These are phyloP conservation scores for Phenganax stokvisi DNA, from an alignment of 92 coral and sea anemone genomes.

Conservation along the genomic window DNA sequence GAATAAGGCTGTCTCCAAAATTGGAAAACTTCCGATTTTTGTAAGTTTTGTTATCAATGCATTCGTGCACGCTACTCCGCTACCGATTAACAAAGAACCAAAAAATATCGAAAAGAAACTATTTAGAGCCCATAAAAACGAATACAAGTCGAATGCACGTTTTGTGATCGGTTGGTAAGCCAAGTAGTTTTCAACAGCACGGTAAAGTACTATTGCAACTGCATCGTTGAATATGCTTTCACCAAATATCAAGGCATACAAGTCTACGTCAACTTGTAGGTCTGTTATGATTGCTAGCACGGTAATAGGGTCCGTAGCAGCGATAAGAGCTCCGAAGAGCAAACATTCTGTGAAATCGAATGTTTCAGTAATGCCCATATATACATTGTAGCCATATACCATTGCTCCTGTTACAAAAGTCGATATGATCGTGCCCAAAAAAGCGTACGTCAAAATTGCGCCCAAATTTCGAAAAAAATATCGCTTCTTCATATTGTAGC, in stretches of 20 bases:
- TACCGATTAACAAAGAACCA: slow-evolving; percentile 85
- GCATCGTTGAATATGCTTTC: slow-evolving; percentile 96
- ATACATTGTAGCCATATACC: slow-evolving; percentile 73
- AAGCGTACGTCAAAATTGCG: slow-evolving; percentile 94
- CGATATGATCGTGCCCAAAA: slow-evolving; percentile 87
- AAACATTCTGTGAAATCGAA: slow-evolving; percentile 94
- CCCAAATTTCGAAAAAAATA: slow-evolving; percentile 93
- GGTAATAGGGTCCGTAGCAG: slow-evolving; percentile 97
- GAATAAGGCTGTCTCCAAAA: slow-evolving; percentile 81
- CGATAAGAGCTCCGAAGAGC: slow-evolving; percentile 85
- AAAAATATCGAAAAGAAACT: slow-evolving; percentile 82
- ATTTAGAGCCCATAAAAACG: slow-evolving; percentile 66
- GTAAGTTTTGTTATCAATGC: slow-evolving; percentile 90
- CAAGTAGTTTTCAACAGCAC: slow-evolving; percentile 91
- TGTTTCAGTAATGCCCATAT: slow-evolving; percentile 76
- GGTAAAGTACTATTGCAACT: slow-evolving; percentile 81
- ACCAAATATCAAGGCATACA: slow-evolving; percentile 94
- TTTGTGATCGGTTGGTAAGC: slow-evolving; percentile 91
- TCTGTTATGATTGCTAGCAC: slow-evolving; percentile 85
- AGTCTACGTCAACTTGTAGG: slow-evolving; percentile 89
- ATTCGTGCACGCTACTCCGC: slow-evolving; percentile 88
- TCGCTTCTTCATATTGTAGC: slow-evolving; percentile 93
- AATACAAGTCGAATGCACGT: slow-evolving; percentile 83
- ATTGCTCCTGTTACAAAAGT: slow-evolving; percentile 77
- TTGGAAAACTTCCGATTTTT: slow-evolving; percentile 89